Evolutionary conservation across 2,113 vertebrate species (phyloP).

Genomic region (Perccottus glenii): DNA sequence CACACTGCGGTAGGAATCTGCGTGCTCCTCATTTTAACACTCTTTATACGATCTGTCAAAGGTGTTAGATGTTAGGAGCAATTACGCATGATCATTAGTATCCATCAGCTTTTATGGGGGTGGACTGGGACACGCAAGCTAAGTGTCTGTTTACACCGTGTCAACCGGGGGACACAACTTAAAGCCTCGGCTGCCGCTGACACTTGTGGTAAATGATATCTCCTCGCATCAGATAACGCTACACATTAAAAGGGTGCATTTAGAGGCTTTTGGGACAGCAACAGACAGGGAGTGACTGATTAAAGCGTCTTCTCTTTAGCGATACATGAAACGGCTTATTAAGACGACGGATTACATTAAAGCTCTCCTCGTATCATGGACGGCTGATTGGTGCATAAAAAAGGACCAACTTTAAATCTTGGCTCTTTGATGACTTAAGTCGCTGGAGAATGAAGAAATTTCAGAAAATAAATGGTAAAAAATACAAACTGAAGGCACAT

Average conservation of each 20-base stretch:
- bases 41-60: conserved; percentile 36
- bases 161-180: conserved; percentile 49
- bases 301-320: conserved; percentile 34
- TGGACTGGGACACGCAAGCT: conserved; percentile 53
- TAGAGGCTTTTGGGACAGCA: conserved; percentile 26
- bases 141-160: conserved; percentile 62
- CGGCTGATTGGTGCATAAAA: conserved; percentile 15
- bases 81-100: conserved; percentile 62
- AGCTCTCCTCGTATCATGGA: conserved; percentile 25
- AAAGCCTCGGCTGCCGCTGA: conserved; percentile 39
- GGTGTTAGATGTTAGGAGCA: conserved; percentile 44
- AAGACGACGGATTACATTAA: conserved; percentile 57
- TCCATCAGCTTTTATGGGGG: conserved; percentile 48
- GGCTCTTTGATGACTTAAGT: conserved; percentile 10
- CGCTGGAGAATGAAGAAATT: conserved; percentile 21
- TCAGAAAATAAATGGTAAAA: conserved; percentile 1
- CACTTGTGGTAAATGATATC: conserved; percentile 51
- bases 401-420: conserved; percentile 9
- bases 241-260: conserved; percentile 19
- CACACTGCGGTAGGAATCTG: conserved; percentile 13
- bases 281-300: conserved; percentile 44
- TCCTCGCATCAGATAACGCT: conserved; percentile 17
- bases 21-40: conserved; percentile 18
- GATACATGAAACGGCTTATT: conserved; percentile 43
- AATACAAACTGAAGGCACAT: conserved; percentile 1